Evolutionary conservation across 1,140 invertebrate species (phyloP).

Genomic region (Drosophila lowei): DNA sequence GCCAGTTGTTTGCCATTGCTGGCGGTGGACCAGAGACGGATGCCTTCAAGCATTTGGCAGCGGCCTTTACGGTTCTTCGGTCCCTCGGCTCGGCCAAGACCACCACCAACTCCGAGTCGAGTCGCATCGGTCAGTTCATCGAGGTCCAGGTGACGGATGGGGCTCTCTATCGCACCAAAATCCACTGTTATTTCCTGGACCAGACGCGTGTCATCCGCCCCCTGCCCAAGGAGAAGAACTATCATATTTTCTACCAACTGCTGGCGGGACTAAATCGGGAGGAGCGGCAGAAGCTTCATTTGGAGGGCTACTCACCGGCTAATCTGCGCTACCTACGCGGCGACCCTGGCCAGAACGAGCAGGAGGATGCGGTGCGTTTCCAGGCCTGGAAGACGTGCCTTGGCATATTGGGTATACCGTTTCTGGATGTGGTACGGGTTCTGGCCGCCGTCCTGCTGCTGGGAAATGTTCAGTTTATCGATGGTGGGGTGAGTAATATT

Average conservation of each 20-base stretch:
- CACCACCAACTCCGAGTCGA: conserved; percentile 94
- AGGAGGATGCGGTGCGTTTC: conserved; percentile 90
- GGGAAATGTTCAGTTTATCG: conserved; percentile 95
- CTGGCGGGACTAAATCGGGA: conserved; percentile 93
- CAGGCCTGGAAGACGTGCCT: conserved; percentile 95
- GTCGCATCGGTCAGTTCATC: conserved; percentile 97
- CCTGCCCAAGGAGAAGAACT: conserved; percentile 95
- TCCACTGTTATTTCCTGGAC: conserved; percentile 96
- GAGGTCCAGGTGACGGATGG: conserved; percentile 98
- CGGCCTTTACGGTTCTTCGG: conserved; percentile 95
- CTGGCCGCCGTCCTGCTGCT: conserved; percentile 94
- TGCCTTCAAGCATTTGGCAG: conserved; percentile 97
- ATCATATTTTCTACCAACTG: conserved; percentile 99
- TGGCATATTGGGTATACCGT: conserved; percentile 95
- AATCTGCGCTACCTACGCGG: conserved; percentile 92
- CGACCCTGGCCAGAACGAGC: conserved; percentile 89
- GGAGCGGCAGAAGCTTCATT: conserved; percentile 92
- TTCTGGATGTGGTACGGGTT: conserved; percentile 95
- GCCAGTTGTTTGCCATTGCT: conserved; percentile 95
- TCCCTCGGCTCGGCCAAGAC: conserved; percentile 96
- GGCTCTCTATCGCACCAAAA: conserved; percentile 96
- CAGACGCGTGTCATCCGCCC: conserved; percentile 95
- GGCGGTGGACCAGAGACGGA: conserved; percentile 97
- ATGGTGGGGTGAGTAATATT: conserved; percentile 84
- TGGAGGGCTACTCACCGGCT: conserved; percentile 91